Evolutionary conservation across 2,888 invertebrate species (phyloP).

Genomic region (Bellardia bayeri): DNA sequence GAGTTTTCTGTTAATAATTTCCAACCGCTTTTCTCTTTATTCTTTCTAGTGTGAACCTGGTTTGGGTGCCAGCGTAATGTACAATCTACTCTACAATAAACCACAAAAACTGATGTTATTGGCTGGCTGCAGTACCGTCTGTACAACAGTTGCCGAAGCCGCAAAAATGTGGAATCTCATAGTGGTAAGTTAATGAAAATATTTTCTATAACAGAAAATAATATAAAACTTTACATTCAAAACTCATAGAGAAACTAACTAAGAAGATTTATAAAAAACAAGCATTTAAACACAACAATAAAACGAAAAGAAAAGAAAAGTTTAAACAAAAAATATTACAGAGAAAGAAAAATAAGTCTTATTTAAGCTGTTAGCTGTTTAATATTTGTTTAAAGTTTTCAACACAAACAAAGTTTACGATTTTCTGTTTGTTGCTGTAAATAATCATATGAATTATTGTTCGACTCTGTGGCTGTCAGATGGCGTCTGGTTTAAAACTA

Average conservation of each 20-base stretch:
- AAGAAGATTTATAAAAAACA: not conserved
- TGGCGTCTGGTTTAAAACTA: not conserved
- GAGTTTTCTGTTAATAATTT: too few relatives aligned
- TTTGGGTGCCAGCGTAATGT: conserved; percentile 98
- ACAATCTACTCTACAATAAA: conserved; percentile 97
- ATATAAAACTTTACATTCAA: not conserved
- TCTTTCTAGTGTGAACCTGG: conserved; percentile 97
- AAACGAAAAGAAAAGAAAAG: not conserved
- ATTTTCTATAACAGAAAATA: conserved; percentile 1
- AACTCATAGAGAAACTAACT: not conserved
- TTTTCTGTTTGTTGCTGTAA: too few relatives aligned
- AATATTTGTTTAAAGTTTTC: not conserved
- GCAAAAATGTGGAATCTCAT: conserved; percentile 99
- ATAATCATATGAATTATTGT: not conserved
- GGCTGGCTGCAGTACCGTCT: conserved; percentile 99
- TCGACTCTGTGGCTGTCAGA: not conserved
- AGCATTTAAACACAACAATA: not conserved
- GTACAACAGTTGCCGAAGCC: conserved; percentile 99
- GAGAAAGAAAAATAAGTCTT: not conserved
- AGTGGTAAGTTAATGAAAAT: conserved; percentile 90
- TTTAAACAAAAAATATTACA: not conserved
- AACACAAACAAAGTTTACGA: not conserved
- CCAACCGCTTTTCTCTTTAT: conserved; percentile 62
- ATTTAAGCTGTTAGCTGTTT: too few relatives aligned
- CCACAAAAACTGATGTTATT: conserved; percentile 97